Conservation (phyloP, 2,888 invertebrate genomes). For the Lingula anatina region DNA sequence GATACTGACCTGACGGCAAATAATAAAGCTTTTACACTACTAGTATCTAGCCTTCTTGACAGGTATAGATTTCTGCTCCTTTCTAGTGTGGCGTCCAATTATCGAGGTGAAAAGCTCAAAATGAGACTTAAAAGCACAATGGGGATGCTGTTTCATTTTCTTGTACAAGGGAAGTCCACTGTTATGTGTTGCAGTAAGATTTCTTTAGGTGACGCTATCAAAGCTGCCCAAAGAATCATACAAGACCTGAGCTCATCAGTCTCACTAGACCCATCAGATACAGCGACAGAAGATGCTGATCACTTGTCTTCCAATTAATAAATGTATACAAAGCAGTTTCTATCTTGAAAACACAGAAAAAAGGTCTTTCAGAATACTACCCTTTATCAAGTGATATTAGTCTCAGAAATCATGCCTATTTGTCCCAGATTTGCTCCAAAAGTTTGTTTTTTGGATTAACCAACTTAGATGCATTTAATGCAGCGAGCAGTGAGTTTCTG, state of each 20-base stretch:
- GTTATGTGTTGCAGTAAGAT: background rate
- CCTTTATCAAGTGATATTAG: background rate
- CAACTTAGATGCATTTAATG: too few species aligned
- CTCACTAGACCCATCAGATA: background rate
- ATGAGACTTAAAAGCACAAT: background rate
- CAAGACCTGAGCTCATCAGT: background rate
- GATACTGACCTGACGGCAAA: background rate
- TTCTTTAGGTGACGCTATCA: too few species aligned
- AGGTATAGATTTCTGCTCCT: too few species aligned
- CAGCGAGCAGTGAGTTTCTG: too few species aligned
- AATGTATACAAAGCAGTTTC: background rate
- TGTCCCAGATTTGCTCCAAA: background rate
- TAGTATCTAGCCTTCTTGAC: too few species aligned
- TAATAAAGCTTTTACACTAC: too few species aligned
- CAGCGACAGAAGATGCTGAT: too few species aligned
- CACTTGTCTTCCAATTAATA: background rate
- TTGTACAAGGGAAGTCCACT: background rate
- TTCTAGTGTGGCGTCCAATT: too few species aligned
- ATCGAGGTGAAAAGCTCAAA: background rate
- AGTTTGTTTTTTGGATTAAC: too few species aligned
- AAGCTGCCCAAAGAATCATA: background rate
- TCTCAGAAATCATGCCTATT: too few species aligned
- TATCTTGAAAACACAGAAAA: background rate
- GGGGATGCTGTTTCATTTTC: background rate
- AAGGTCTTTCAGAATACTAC: background rate